phyloP scores from a whole-genome alignment of 92 coral and sea anemone species.

The Heliopora coerulea region DNA sequence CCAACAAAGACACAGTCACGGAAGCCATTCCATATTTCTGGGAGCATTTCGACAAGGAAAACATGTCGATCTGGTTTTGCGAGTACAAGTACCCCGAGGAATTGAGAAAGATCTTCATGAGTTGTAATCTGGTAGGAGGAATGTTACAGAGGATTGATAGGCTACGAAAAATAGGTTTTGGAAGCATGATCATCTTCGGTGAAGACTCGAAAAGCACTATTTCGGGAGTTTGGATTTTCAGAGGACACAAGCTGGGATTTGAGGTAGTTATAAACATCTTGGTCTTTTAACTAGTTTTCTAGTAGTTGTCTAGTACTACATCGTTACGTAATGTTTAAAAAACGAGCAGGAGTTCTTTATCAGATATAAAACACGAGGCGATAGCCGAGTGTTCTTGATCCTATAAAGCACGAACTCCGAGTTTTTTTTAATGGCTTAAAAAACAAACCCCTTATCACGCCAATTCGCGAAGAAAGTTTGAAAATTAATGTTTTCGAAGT shows the following conservation, averaged over 20 bases:
- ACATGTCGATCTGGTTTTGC: slow-evolving; percentile 78
- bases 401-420: no score
- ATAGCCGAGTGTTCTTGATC: no score
- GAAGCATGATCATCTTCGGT: slow-evolving; percentile 68
- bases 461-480: no score
- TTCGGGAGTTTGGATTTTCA: slow-evolving; percentile 80
- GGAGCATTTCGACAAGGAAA: slow-evolving; percentile 90
- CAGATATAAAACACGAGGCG: no score
- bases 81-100: slow-evolving; percentile 74
- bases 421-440: no score
- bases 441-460: no score
- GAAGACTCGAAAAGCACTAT: slow-evolving; percentile 32
- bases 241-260: slow-evolving; percentile 79
- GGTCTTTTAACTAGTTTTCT: not conserved
- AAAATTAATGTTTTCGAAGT: no score
- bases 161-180: slow-evolving; percentile 78
- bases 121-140: slow-evolving; percentile 82
- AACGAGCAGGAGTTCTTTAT: no score
- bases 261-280: slow-evolving; percentile 50
- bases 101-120: slow-evolving; percentile 65
- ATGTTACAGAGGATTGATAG: slow-evolving; percentile 84
- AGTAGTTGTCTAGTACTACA: not conserved
- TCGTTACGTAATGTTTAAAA: no score
- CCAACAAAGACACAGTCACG: slow-evolving; percentile 71
- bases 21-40: slow-evolving; percentile 84